Evolutionary conservation across 2,888 invertebrate genomes (phyloP), one percentile per base, ranked within the genome.

Genomic region (Pandemis corylana): DNA sequence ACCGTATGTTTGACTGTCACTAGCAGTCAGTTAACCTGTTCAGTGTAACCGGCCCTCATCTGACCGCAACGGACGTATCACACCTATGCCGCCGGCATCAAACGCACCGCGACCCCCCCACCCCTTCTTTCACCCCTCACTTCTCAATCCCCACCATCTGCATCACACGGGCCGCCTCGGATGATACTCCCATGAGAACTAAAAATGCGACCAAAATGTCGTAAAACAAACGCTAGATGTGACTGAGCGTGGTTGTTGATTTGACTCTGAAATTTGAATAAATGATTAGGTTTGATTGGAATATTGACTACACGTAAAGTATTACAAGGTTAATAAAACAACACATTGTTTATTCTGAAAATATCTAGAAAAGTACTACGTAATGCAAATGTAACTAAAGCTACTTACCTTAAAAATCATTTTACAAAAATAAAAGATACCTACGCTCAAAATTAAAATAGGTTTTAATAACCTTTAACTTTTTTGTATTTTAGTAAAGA

Each of bases 71-170:
- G 80, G 82, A 80, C 83, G 84, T 83, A 89, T 90, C 90, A 91
- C 93, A 93, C 93, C 93, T 93, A 92, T 91, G 90, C 85, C 85
- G 84, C 80, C 85, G 84, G 85, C 85, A 86, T 90, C 90, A 90
- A 90, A 90, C 84, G 84, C 81, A 81, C 89, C 89, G 88, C 81
- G 80, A 81, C 82, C 81, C 83, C 65, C 77, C 77, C 76, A 13
- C 71, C 75, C 56, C 72, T 61, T 56, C 62, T 61, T 9, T 56
- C 66, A 12, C 72, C 72, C 68, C 62, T 65, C 61, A 20, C 62
- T 64, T 20, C 76, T 59, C 79, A 80, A 79, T 49, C 59, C 74
- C 77, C 77, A 62, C 82, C 79, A 79, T 15, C 78, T 73, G 74
- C 87, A 88, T 89, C 89, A 91, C 89, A 90, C 89, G 85, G 88